These are phyloP conservation scores for Tapirus indicus DNA, from an alignment of 2,797 vertebrate species.

Conservation along the genomic window DNA sequence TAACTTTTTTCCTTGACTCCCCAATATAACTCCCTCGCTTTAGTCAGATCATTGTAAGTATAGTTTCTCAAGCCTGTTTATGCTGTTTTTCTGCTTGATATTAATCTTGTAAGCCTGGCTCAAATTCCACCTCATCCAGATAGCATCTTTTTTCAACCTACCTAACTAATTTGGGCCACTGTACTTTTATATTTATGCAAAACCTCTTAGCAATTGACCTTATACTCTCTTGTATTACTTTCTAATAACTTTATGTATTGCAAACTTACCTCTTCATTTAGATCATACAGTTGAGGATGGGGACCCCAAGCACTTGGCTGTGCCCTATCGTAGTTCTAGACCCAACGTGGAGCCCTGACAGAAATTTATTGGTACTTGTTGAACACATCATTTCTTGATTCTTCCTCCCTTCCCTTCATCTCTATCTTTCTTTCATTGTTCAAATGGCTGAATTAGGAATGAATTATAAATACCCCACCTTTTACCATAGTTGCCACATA, in stretches of 20 bases:
- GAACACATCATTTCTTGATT: background rate
- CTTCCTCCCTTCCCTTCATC: background rate
- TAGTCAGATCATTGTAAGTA: background rate
- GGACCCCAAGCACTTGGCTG: background rate
- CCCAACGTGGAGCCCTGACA: background rate
- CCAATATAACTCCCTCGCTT: background rate
- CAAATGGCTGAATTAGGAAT: background rate
- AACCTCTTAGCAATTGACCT: background rate
- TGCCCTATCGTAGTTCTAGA: background rate
- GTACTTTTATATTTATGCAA: slow-evolving; percentile 22
- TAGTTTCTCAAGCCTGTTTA: background rate
- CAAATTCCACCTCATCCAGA: background rate
- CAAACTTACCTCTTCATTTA: background rate
- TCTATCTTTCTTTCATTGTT: background rate
- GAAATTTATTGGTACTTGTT: background rate
- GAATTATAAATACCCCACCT: background rate
- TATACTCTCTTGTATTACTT: background rate
- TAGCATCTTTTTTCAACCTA: background rate
- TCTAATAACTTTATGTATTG: background rate
- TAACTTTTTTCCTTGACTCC: background rate
- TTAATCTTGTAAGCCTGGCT: background rate
- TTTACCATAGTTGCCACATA: background rate
- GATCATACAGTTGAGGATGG: background rate
- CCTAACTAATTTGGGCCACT: background rate
- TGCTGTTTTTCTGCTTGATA: background rate